These are phyloP conservation scores for Venustoraphidia nigricollis DNA, from an alignment of 2,888 invertebrate species.

Conservation along the genomic window DNA sequence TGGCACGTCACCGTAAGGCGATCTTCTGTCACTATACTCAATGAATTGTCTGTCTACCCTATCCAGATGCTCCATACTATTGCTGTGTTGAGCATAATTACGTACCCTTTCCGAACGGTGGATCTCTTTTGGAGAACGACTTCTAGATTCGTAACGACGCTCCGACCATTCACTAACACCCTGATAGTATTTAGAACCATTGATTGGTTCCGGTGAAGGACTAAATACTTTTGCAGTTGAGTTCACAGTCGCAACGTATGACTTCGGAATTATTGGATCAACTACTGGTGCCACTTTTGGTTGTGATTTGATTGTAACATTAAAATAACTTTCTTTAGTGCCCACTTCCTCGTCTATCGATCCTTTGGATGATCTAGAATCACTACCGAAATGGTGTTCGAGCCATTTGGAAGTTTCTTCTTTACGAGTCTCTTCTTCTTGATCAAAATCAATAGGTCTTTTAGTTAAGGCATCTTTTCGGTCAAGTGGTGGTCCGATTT, in stretches of 20 bases:
- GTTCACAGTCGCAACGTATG: constrained; percentile 14
- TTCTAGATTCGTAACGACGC: constrained; percentile 23
- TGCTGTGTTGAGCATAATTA: no score
- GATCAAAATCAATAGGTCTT: constrained; percentile 68
- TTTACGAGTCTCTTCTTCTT: constrained; percentile 78
- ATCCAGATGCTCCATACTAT: no score
- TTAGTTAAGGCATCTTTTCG: constrained; percentile 70
- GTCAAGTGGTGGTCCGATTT: constrained; percentile 30
- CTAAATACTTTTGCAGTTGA: constrained; percentile 7
- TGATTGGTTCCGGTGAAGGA: constrained; percentile 28
- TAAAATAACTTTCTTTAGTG: constrained; percentile 59
- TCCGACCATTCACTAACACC: constrained; percentile 72
- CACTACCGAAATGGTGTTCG: constrained; percentile 80
- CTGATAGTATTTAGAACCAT: constrained; percentile 35
- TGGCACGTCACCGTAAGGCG: not conserved
- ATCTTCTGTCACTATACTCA: not conserved
- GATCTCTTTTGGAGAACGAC: no score
- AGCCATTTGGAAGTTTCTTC: constrained; percentile 85
- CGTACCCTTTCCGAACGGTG: no score
- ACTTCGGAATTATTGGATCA: constrained; percentile 11
- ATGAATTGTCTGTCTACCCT: no score
- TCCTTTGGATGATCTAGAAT: constrained; percentile 60
- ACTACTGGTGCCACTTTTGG: constrained; percentile 26
- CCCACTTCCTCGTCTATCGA: constrained; percentile 47
- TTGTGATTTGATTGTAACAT: constrained; percentile 59